Conservation (phyloP, 2,797 vertebrate genomes). For the Lagorchestes hirsutus region DNA sequence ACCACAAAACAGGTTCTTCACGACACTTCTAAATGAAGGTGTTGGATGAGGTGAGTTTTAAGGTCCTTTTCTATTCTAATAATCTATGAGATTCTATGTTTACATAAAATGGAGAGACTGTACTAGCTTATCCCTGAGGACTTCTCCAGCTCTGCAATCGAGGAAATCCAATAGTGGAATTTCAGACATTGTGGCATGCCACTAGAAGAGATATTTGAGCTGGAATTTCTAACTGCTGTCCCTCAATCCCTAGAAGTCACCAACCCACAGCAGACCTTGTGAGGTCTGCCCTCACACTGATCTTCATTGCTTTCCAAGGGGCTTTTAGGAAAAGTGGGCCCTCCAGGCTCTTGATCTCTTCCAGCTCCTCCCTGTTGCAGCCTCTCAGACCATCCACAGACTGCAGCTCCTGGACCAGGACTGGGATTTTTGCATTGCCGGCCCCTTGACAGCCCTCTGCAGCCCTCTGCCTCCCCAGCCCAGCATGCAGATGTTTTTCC, state of each 20-base stretch:
- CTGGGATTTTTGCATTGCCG: neutral
- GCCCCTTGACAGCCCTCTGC: neutral
- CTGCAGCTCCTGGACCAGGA: neutral
- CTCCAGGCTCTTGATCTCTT: neutral
- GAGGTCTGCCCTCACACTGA: neutral
- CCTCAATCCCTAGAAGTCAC: neutral
- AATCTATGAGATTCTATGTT: neutral
- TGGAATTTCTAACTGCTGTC: neutral
- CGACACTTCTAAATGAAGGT: neutral
- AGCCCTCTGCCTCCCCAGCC: neutral
- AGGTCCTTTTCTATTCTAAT: neutral
- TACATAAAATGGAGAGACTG: neutral
- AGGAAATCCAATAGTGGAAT: neutral
- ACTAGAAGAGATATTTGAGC: neutral
- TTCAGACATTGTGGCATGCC: neutral
- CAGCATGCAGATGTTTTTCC: conserved; percentile 58
- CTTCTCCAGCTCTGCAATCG: neutral
- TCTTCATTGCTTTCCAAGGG: neutral
- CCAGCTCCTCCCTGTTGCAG: neutral
- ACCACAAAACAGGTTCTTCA: neutral
- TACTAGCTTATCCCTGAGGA: neutral
- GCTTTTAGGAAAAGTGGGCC: neutral
- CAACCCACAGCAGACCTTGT: neutral
- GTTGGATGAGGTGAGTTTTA: neutral
- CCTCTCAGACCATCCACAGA: neutral